Conservation (phyloP, 2,113 vertebrate species). For the Rhombomys opimus region DNA sequence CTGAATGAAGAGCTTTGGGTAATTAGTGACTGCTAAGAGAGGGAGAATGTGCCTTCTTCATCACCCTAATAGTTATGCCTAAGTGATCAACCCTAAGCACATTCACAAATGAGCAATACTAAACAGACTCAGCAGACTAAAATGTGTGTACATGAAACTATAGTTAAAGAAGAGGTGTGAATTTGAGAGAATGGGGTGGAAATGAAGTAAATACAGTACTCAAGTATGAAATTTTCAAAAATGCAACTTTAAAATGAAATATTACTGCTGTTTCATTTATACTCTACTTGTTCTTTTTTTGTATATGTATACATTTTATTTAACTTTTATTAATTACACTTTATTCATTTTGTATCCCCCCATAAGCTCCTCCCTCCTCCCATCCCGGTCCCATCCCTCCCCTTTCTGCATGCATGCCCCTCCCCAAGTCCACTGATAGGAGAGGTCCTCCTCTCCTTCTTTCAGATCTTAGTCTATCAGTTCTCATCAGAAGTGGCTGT, state of each 20-base stretch:
- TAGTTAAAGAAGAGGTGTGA: background rate
- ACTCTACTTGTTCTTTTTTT: conserved; percentile 1
- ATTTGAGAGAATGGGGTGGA: background rate
- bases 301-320: no score
- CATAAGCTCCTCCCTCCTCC: no score
- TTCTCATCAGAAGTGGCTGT: no score
- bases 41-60: background rate
- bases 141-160: background rate
- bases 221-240: background rate
- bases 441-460: no score
- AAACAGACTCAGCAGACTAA: background rate
- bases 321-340: no score
- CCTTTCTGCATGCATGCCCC: no score
- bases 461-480: no score
- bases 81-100: background rate
- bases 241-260: background rate
- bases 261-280: conserved; percentile 34
- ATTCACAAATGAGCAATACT: background rate
- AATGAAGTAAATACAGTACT: background rate
- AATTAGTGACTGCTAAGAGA: background rate
- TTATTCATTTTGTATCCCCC: no score
- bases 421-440: no score
- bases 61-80: background rate
- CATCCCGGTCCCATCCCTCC: no score
- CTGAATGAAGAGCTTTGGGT: background rate